Evolutionary conservation across 1,140 invertebrate genomes (phyloP), one percentile per base, ranked within the genome.

Genomic region (Amphibalanus amphitrite): DNA sequence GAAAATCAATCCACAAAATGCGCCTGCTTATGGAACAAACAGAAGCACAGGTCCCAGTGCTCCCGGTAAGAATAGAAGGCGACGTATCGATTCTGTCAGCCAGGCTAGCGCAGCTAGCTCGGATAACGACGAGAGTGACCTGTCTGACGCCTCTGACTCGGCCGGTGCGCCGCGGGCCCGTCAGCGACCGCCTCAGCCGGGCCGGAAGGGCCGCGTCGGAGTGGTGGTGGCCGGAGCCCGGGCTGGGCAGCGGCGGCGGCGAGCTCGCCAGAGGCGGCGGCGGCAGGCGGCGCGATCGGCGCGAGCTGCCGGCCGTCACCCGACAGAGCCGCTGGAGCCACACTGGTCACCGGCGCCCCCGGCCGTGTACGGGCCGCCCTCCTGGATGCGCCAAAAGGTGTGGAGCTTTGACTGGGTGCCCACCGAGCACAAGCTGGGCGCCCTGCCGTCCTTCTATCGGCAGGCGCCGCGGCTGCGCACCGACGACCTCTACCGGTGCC

Each of bases 401-500:
- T 67, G 65, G 65, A 13, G 26, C 26, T 67, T 67, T 26, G 65
- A 67, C 28, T 67, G 65, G 65, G 65, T 67, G 65, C 65, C 65
- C 3, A 67, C 65, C 3, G 28, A 28, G n/a, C 65, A 67, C 65
- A 67, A 28, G 28, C 8, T 28, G 65, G 65, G 65, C n/a, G 65
- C 65, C 0, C 65, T 67, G 8, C 65, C 65, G 17, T 67, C 65
- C 10, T 67, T 67, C 65, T 67, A 67, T 26, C 26, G 26, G n/a
- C 65, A 67, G 17, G 65, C 28, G 65, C 26, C 65, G 65, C n/a
- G 26, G 28, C 65, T 67, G 65, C 47, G 47, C 13, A 20, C 47
- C 47, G 26, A 26, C 28, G n/a, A 3, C n/a, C n/a, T 67, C 8
- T 28, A 28, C 10, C 65, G 65, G 8, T 26, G n/a, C 10, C 65